These are phyloP conservation scores for Hoplias malabaricus DNA, from an alignment of 2,113 vertebrate genomes.

Conservation along the genomic window DNA sequence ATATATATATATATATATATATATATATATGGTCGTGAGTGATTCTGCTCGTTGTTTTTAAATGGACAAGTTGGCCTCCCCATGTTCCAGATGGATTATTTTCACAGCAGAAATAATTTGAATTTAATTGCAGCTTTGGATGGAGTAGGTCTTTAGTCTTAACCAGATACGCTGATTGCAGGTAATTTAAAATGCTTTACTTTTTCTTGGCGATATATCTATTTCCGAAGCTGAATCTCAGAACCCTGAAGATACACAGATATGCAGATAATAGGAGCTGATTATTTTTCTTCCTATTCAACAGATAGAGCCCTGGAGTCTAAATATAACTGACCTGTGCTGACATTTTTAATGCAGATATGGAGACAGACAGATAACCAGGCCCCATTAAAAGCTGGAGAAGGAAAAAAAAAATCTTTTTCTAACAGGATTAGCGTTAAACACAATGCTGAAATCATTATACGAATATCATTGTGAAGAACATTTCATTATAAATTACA, in stretches of 20 bases:
- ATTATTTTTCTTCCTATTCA: background rate
- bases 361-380: too few species aligned
- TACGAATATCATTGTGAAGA: too few species aligned
- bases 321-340: background rate
- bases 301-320: background rate
- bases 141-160: background rate
- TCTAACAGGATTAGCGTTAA: too few species aligned
- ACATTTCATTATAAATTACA: too few species aligned
- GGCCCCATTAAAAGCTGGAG: too few species aligned
- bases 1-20: too few species aligned
- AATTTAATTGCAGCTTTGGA: background rate
- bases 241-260: background rate
- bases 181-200: background rate
- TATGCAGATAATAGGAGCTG: background rate
- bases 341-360: too few species aligned
- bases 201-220: background rate
- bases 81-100: background rate
- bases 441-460: too few species aligned
- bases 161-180: background rate
- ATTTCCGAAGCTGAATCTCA: background rate
- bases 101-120: background rate
- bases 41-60: background rate
- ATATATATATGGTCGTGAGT: background rate
- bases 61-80: background rate
- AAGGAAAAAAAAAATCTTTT: too few species aligned